phyloP scores from a whole-genome alignment of 64 coral and sea anemone genomes.

The Hydrozoanthus tunicans region DNA sequence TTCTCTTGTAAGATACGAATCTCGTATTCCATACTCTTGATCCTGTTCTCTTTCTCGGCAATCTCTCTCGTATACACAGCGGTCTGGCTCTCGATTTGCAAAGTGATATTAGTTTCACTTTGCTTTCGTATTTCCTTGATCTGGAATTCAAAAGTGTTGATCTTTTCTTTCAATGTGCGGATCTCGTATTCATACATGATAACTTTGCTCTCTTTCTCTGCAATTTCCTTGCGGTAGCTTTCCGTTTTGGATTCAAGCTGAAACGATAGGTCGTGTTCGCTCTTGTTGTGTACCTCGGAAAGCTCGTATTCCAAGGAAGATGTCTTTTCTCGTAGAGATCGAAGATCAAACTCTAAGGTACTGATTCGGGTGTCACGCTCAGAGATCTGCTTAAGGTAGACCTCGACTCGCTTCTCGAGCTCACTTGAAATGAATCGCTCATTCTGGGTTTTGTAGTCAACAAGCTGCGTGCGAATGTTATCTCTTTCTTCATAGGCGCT shows the following conservation, averaged over 20 bases:
- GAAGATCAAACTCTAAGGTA: slow-evolving; percentile 25
- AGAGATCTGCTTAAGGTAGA: slow-evolving; percentile 39
- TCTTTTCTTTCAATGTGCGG: background rate
- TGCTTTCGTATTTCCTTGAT: slow-evolving; percentile 27
- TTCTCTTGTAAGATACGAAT: slow-evolving; percentile 21
- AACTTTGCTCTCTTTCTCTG: slow-evolving; percentile 35
- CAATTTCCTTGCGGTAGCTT: slow-evolving; percentile 22
- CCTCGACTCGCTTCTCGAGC: slow-evolving; percentile 30
- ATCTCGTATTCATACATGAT: slow-evolving; percentile 24
- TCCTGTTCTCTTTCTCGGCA: slow-evolving; percentile 39
- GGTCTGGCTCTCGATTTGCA: slow-evolving; percentile 28
- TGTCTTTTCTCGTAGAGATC: slow-evolving; percentile 18
- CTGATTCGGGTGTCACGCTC: slow-evolving; percentile 37
- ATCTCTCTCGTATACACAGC: slow-evolving; percentile 10
- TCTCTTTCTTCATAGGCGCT: slow-evolving; percentile 1
- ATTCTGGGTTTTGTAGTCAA: slow-evolving; percentile 36
- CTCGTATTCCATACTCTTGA: slow-evolving; percentile 34
- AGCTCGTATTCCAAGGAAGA: slow-evolving; percentile 39
- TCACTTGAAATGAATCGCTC: slow-evolving; percentile 23
- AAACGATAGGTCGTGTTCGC: background rate
- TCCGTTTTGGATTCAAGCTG: slow-evolving; percentile 15
- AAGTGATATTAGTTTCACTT: slow-evolving; percentile 12
- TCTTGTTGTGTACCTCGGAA: background rate
- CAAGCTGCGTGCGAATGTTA: slow-evolving; percentile 6
- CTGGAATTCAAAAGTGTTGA: slow-evolving; percentile 14